Base-by-base conservation (phyloP, 2,797 vertebrate species). In the Siniperca undulata region DNA sequence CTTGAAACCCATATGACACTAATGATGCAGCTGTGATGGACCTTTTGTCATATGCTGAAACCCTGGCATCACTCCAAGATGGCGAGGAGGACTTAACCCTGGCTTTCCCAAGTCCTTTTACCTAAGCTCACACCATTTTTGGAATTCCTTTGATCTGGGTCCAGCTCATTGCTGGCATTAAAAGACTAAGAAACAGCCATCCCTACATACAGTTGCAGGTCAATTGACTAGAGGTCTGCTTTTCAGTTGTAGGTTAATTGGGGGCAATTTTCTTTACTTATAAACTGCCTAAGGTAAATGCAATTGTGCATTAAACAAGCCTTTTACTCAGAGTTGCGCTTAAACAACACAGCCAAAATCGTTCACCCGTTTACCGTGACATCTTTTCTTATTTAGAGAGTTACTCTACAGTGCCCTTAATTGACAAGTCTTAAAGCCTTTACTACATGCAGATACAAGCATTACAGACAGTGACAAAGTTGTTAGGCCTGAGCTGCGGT, bases 381-480 rank as follows among this genome's bases (percentile, higher is more conserved):
- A 83, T 86, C 74, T 68, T 67, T 64, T 38, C 80, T 85, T 75
- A 61, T 66, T 85, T 65, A 36, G 40, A 81, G 75, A 81, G 72
- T 61, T 69, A 72, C 78, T 70, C 69, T 78, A 83, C 84, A 81
- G 78, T 82, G 84, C 77, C 88, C 79, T 78, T 85, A 67, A 77
- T 55, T 58, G 78, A 88, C 89, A 83, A 30, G 80, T 89, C 88
- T 78, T 91, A 86, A 93, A 93, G 89, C 84, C 88, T 83, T 92
- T 78, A 87, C 89, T 74, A 89, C 93, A 94, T 92, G 92, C 92
- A 90, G 75, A 89, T 81, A 90, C 86, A 89, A 91, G 92, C 90
- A 82, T 89, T 82, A 89, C 74, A 80, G 74, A 89, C 64, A 73
- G 84, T 76, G 88, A 90, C 88, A 86, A 71, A 78, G 78, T 87